Evolutionary conservation across 2,888 invertebrate genomes (phyloP).

Genomic region (Parnassius smintheus): DNA sequence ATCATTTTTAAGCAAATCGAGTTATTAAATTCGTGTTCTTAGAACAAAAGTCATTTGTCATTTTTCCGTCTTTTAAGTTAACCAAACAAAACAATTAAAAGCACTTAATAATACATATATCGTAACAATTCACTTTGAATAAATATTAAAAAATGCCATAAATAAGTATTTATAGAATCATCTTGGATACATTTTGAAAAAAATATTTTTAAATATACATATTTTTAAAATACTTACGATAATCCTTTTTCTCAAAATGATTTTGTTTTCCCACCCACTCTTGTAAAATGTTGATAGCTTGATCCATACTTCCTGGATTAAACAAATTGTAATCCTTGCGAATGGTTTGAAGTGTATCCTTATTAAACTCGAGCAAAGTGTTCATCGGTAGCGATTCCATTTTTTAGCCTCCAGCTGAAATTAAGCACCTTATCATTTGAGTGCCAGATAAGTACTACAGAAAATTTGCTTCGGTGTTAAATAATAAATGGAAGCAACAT

Average conservation of each 20-base stretch:
- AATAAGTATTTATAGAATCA: no score
- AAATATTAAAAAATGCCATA: no score
- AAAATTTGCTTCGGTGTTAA: neutral
- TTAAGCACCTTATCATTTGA: neutral
- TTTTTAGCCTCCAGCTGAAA: neutral
- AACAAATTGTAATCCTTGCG: conserved; percentile 42
- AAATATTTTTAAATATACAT: no score
- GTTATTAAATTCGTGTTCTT: no score
- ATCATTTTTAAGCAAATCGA: no score
- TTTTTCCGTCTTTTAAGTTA: no score
- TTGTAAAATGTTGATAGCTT: conserved; percentile 45
- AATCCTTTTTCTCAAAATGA: conserved; percentile 45
- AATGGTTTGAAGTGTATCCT: conserved; percentile 36
- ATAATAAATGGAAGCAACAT: neutral
- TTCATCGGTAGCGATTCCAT: conserved; percentile 37
- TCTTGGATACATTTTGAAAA: no score
- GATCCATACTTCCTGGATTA: conserved; percentile 36
- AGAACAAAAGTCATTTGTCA: no score
- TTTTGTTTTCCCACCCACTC: conserved; percentile 48
- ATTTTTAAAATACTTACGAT: conserved; percentile 38
- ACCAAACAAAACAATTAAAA: no score
- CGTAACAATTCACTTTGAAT: no score
- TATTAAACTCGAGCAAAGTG: conserved; percentile 35
- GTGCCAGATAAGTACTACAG: neutral
- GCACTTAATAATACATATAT: no score